These are phyloP conservation scores for Caradrina clavipalpis DNA, from an alignment of 2,888 invertebrate species.

Conservation along the genomic window DNA sequence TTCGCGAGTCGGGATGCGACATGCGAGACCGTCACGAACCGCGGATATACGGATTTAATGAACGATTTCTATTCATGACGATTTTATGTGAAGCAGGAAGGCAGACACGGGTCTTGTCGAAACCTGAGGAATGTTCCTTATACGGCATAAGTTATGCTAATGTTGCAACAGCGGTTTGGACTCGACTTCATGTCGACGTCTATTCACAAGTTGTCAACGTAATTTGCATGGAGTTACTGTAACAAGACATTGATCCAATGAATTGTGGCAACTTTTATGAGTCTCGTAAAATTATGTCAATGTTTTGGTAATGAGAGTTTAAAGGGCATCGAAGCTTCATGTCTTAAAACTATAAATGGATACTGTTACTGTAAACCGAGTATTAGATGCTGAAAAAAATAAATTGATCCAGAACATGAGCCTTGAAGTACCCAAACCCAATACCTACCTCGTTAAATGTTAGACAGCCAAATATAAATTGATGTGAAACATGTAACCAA, in stretches of 20 bases:
- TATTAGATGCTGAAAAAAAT: background rate
- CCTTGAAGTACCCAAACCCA: background rate
- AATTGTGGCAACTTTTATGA: conserved; percentile 46
- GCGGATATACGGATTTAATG: conserved; percentile 83
- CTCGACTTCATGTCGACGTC: conserved; percentile 35
- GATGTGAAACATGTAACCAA: no score
- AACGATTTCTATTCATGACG: conserved; percentile 87
- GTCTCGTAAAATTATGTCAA: conserved; percentile 34
- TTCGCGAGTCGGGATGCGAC: conserved; percentile 87
- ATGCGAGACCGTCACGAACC: conserved; percentile 88
- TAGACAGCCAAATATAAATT: no score
- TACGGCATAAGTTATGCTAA: conserved; percentile 48
- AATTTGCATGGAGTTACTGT: conserved; percentile 54
- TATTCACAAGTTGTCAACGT: conserved; percentile 39
- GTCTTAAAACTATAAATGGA: conserved; percentile 11
- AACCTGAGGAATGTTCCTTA: conserved; percentile 59
- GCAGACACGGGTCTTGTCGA: conserved; percentile 64
- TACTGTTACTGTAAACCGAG: background rate
- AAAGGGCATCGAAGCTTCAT: conserved; percentile 17
- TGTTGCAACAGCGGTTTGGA: conserved; percentile 36
- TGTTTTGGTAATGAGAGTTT: conserved; percentile 24
- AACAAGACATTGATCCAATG: conserved; percentile 42
- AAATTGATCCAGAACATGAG: background rate
- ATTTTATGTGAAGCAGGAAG: conserved; percentile 78
- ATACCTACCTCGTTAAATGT: background rate